phyloP scores from a whole-genome alignment of 2,888 invertebrate species.

The Liodrosophila aerea region DNA sequence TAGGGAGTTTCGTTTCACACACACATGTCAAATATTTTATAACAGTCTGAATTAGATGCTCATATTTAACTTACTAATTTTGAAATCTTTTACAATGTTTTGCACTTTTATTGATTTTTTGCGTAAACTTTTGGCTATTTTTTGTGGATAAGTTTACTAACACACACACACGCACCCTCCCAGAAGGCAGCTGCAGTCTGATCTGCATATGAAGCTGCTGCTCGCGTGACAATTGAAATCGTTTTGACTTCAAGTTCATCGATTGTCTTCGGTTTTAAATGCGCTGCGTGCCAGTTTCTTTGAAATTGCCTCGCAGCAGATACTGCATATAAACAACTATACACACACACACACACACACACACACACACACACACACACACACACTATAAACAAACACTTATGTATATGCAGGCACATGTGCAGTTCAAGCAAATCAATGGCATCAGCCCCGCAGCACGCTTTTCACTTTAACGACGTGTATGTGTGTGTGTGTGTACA shows the following conservation, averaged over 20 bases:
- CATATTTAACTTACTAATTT: conserved; percentile 64
- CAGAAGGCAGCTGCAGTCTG: conserved; percentile 6
- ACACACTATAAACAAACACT: neutral
- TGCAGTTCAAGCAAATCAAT: conserved; percentile 23
- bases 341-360: conserved; percentile 1
- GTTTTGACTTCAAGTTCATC: conserved; percentile 78
- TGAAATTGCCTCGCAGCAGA: conserved; percentile 7
- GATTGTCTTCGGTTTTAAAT: conserved; percentile 59
- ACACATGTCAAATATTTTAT: conserved; percentile 57
- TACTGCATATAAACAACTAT: conserved; percentile 13
- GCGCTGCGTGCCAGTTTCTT: conserved; percentile 41
- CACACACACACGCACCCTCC: neutral
- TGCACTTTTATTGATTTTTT: conserved; percentile 19
- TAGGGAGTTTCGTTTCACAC: conserved; percentile 46
- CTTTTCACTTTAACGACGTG: conserved; percentile 17
- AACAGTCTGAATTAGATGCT: conserved; percentile 35
- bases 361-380: conserved; percentile 1
- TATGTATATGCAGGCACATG: neutral
- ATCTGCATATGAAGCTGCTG: conserved; percentile 48
- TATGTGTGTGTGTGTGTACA: neutral
- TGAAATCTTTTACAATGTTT: conserved; percentile 41
- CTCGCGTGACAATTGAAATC: conserved; percentile 75
- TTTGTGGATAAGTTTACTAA: neutral
- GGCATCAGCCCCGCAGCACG: conserved; percentile 24
- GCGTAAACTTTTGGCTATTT: conserved; percentile 3